Conservation (phyloP, 2,113 vertebrate species). For the Manacus vitellinus region DNA sequence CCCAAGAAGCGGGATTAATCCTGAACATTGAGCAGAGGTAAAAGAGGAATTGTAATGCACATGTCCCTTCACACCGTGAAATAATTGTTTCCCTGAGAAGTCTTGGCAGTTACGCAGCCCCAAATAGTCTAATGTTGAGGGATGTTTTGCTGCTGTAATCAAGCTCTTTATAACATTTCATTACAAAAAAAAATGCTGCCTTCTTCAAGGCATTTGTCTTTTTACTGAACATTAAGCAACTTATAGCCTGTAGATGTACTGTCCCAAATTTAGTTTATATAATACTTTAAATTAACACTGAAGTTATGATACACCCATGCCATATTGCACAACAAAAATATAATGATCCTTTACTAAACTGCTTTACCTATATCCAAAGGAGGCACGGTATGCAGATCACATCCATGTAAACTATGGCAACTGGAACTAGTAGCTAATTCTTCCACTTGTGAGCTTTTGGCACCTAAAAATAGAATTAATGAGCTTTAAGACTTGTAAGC, state of each 20-base stretch:
- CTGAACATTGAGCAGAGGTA: not conserved
- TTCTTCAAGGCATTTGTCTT: not conserved
- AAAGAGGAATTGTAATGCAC: not conserved
- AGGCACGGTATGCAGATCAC: not conserved
- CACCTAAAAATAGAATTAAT: not conserved
- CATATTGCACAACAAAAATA: not conserved
- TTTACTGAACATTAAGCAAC: not conserved
- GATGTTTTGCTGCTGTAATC: not conserved
- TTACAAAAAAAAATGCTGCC: not conserved
- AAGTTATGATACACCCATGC: not conserved
- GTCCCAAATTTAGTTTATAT: not conserved
- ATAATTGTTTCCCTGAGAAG: not conserved
- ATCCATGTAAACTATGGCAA: not conserved
- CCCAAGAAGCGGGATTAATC: not conserved
- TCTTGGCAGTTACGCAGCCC: not conserved
- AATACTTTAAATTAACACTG: not conserved
- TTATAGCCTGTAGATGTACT: not conserved
- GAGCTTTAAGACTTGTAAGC: not conserved
- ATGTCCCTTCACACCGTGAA: not conserved
- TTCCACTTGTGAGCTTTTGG: not conserved
- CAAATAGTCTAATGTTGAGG: not conserved
- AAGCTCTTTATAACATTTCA: not conserved
- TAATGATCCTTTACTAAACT: not conserved
- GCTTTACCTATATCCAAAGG: not conserved
- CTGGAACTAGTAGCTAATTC: not conserved